Percentiles rank a stretch among this genome's conserved stretches.
Conservation (phyloP, 2,113 vertebrate species). For the Phrynosoma blainvillii region DNA sequence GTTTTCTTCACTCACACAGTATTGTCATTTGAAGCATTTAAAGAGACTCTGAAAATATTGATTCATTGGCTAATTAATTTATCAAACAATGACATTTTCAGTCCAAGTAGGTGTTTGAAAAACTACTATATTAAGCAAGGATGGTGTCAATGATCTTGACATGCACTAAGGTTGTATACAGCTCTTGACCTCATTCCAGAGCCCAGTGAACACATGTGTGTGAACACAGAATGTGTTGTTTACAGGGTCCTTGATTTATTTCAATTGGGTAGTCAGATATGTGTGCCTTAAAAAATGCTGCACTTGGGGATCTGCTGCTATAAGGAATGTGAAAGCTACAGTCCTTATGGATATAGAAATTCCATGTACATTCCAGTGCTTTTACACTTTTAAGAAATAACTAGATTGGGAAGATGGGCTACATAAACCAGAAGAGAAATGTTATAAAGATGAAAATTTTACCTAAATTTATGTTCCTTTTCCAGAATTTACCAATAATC, state of each 20-base stretch:
- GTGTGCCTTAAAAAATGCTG: too few relatives aligned
- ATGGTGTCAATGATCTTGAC: not conserved
- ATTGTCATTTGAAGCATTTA: slow-evolving; percentile 59
- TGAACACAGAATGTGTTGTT: not conserved
- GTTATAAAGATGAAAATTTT: too few relatives aligned
- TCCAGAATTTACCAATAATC: too few relatives aligned
- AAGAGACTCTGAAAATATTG: not conserved
- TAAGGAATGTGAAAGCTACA: not conserved
- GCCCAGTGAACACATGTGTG: not conserved
- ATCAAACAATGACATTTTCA: not conserved
- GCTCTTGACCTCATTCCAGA: not conserved
- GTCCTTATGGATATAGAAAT: not conserved
- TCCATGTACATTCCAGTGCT: not conserved
- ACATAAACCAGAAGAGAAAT: not conserved
- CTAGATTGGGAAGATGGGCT: not conserved
- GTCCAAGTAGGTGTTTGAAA: not conserved
- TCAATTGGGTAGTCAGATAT: not conserved
- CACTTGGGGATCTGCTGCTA: not conserved
- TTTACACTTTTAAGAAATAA: not conserved
- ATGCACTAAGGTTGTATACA: not conserved
- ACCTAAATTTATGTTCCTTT: too few relatives aligned
- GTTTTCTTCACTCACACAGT: slow-evolving; percentile 42
- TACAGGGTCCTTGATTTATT: not conserved
- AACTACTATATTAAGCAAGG: not conserved
- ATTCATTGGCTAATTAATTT: not conserved